Conservation (phyloP, 1,140 invertebrate genomes). For the Drosophila virilis region DNA sequence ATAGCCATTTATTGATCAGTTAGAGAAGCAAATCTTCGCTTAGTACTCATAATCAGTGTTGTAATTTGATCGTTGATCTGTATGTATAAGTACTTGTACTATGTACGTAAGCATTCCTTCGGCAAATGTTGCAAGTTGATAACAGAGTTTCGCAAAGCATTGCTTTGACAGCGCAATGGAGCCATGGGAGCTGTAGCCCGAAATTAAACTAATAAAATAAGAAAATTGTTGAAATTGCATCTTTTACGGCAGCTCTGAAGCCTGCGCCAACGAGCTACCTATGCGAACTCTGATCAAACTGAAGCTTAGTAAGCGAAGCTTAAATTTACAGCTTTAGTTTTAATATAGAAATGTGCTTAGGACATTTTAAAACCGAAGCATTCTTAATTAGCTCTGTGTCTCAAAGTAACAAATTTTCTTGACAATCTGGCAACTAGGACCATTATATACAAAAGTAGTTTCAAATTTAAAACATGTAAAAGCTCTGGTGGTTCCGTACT, state of each 20-base stretch:
- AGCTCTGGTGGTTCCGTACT: slow-evolving; percentile 2
- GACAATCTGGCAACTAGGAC: slow-evolving; percentile 7
- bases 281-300: slow-evolving; percentile 18
- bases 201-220: neutral
- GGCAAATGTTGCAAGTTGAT: slow-evolving; percentile 47
- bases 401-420: neutral
- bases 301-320: slow-evolving; percentile 21
- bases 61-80: slow-evolving; percentile 76
- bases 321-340: slow-evolving; percentile 18
- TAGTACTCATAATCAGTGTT: slow-evolving; percentile 79
- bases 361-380: slow-evolving; percentile 20
- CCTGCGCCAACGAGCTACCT: neutral
- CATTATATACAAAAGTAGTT: neutral
- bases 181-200: too few species aligned
- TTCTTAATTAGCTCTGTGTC: slow-evolving; percentile 7
- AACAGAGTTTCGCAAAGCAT: slow-evolving; percentile 19
- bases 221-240: too few species aligned
- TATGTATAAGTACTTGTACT: slow-evolving; percentile 55
- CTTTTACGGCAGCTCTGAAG: too few species aligned
- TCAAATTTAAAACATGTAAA: neutral
- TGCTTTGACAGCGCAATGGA: neutral
- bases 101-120: slow-evolving; percentile 67
- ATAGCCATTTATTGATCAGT: slow-evolving; percentile 68
- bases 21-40: slow-evolving; percentile 76
- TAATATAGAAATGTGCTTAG: slow-evolving; percentile 28